These are phyloP conservation scores for Dromococcyx pavoninus DNA, from an alignment of 2,797 vertebrate genomes.

Conservation along the genomic window DNA sequence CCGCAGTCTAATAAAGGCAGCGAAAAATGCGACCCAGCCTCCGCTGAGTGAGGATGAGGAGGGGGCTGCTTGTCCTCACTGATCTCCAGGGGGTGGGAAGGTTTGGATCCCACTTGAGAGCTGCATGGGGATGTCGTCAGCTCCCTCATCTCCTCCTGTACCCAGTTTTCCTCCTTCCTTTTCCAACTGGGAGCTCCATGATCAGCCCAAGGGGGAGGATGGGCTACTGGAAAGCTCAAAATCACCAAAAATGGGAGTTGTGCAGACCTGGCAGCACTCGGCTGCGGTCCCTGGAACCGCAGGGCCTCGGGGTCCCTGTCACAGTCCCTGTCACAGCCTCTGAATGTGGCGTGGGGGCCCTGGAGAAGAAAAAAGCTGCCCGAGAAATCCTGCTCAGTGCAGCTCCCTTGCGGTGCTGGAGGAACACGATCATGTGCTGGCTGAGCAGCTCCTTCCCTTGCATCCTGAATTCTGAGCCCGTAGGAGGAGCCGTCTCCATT, in stretches of 20 bases:
- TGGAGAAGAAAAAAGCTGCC: background rate
- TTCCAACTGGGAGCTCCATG: accelerated
- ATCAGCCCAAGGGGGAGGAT: background rate
- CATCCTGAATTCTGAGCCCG: accelerated
- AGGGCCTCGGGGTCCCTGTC: accelerated
- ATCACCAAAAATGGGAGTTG: accelerated
- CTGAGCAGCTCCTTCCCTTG: background rate
- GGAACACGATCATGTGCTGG: accelerated
- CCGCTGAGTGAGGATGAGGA: background rate
- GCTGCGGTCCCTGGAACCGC: accelerated
- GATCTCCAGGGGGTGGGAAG: background rate
- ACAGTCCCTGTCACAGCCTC: background rate
- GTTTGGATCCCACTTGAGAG: background rate
- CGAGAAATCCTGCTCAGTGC: accelerated
- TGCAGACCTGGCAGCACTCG: background rate
- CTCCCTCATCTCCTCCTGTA: accelerated
- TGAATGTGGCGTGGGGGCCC: accelerated
- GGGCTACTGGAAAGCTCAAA: too few relatives aligned
- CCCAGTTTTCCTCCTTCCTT: background rate
- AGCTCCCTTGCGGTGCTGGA: accelerated
- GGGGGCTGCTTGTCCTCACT: background rate
- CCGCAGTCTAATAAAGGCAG: conserved; percentile 29
- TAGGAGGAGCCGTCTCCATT: accelerated
- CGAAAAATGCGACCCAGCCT: background rate
- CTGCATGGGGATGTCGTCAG: background rate